A percentile compares a stretch with the other conserved stretches of the same genome.
These are phyloP conservation scores for Moxostoma hubbsi DNA, from an alignment of 2,797 vertebrate species.

Conservation along the genomic window DNA sequence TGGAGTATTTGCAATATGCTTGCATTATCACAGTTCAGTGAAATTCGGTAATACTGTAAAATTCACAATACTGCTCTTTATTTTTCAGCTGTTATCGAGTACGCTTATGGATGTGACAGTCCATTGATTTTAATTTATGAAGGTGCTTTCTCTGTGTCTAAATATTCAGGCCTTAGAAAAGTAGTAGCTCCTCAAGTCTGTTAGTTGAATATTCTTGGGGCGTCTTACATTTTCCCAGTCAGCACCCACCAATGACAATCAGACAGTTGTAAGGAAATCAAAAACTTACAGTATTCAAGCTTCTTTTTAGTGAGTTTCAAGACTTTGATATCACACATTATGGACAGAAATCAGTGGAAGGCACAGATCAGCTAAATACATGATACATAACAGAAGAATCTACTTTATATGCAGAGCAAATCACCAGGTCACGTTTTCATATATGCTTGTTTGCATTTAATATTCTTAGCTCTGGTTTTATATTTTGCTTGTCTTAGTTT, in stretches of 20 bases:
- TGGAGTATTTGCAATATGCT: neutral
- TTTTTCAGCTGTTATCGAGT: neutral
- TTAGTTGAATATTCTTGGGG: slow-evolving; percentile 17
- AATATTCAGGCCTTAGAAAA: neutral
- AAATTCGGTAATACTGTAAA: too few relatives aligned
- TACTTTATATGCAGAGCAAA: slow-evolving; percentile 29
- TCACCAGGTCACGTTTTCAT: slow-evolving; percentile 1
- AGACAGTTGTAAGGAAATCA: slow-evolving; percentile 10
- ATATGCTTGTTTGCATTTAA: slow-evolving; percentile 10
- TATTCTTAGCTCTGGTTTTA: neutral
- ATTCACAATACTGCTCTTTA: neutral
- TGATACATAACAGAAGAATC: neutral
- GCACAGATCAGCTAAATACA: slow-evolving; percentile 12
- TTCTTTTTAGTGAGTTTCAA: slow-evolving; percentile 36
- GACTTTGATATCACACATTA: slow-evolving; percentile 13
- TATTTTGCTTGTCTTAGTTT: neutral
- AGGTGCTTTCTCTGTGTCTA: neutral
- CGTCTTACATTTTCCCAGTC: slow-evolving; percentile 24
- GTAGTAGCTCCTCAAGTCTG: neutral
- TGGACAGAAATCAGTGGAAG: slow-evolving; percentile 19
- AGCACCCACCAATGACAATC: slow-evolving; percentile 25
- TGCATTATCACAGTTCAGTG: neutral
- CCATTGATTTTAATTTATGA: slow-evolving; percentile 14
- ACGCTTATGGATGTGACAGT: neutral
- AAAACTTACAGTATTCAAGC: slow-evolving; percentile 5